Base-by-base conservation (phyloP, 1,140 invertebrate genomes). In the Formica exsecta region DNA sequence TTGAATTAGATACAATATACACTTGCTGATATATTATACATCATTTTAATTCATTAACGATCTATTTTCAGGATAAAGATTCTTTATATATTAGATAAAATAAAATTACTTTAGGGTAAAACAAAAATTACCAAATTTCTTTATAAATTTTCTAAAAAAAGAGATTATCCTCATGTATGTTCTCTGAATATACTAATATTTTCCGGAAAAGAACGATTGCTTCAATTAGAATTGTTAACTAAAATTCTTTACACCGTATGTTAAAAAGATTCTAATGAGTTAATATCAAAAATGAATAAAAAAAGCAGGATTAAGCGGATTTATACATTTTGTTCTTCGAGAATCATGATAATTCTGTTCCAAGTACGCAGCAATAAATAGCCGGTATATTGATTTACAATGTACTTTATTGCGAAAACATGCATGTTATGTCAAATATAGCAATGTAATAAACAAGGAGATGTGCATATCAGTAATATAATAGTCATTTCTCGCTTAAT, bases 331-430 rank as follows among this genome's bases (percentile, higher is more conserved):
- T 62, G 16, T 13, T 38, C 1, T 25, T 44, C 19, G 19, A 65
- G 19, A 79, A 51, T 51, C 44, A 41, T 38, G 32, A 13, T 48
- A 80, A 80, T 19, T 57, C 25, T 64, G 48, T 48, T 64, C 59
- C 36, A 77, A 77, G 38, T 54, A 68, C 25, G 1, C 16, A 54
- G n/a, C 7, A 76, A 76, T 64, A 76, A 76, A 76, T 59, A 76
- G 59, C 6, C 7, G 32, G 5, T 36, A 22, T 71, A 59, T 86
- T 66, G 44, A 74, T 85, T 79, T 85, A 75, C 68, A 90, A 81
- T 36, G 22, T 88, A 88, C 36, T 90, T 90, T 90, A 87, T 92
- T 93, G 87, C 85, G 76, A 87, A 88, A 84, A 79, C 87, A 92
- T 83, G 88, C 87, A 61, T 86, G 59, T 90, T 57, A 79, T 64